Evolutionary conservation across 2,113 vertebrate species (phyloP), one percentile per base, ranked within the genome.

Genomic region (Nipponia nippon): DNA sequence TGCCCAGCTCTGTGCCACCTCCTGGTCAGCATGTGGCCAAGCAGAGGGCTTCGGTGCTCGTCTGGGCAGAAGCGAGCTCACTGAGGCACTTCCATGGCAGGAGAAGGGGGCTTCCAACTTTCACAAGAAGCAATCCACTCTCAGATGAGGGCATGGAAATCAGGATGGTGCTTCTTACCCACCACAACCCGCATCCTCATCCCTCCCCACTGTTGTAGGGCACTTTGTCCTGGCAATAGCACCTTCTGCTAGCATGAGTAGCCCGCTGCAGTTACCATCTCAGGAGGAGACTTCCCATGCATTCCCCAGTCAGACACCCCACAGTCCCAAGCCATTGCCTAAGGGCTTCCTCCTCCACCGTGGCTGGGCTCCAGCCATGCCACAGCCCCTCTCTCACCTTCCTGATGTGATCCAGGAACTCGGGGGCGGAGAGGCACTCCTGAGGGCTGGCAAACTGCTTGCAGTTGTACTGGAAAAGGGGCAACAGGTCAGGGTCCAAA

Each of bases 371-470:
- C 62, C 5, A 7, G 40, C 47, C 56, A 30, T 17, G 61, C n/a
- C 69, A 52, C 15, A 62, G 78, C 21, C 26, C 71, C 22, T 38
- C 32, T 46, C 99, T 98, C 97, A 99, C 99, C 99, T 99, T 99
- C 82, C 98, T 99, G 96, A 99, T 98, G 95, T 99, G 99, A 72
- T 99, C 99, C 97, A 99, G 97, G 97, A 99, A 99, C 97, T 99
- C 99, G 0, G 99, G 98, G 83, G 98, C 99, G 16, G 99, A 98
- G 47, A 99, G 98, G 89, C 99, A 99, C 95, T 99, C 99, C 95
- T 99, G 98, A 23, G 98, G 97, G 83, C 98, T 99, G 93, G 98
- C 97, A 97, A 99, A 99, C 91, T 98, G 98, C 85, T 93, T 94
- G 95, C 98, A 98, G 63, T 98, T 99, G 95, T 99, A 99, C 97